Percentiles rank a stretch among this genome's conserved stretches.
These are phyloP conservation scores for Semotilus atromaculatus DNA, from an alignment of 2,797 vertebrate species.

Conservation along the genomic window DNA sequence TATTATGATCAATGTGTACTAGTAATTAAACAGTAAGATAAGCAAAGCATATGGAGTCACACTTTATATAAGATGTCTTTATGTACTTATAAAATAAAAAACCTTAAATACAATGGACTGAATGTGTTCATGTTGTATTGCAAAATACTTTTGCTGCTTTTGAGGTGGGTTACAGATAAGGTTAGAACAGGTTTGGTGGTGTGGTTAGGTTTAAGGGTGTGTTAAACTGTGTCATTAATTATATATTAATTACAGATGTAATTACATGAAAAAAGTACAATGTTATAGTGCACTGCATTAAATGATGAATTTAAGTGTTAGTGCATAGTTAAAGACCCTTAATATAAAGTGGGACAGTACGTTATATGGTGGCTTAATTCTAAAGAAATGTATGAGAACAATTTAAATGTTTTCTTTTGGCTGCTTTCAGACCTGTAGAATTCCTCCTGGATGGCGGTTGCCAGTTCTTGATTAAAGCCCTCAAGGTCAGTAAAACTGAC, in stretches of 20 bases:
- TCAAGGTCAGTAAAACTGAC: conserved; percentile 94
- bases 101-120: neutral
- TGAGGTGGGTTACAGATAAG: no score
- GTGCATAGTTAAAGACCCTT: neutral
- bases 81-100: no score
- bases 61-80: no score
- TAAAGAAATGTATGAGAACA: neutral
- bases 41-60: neutral
- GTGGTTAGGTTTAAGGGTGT: neutral
- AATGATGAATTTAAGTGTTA: neutral
- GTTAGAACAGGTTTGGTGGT: neutral
- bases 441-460: conserved; percentile 96
- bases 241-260: neutral
- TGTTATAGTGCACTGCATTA: neutral
- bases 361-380: neutral
- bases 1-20: neutral
- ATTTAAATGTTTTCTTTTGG: neutral
- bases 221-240: neutral
- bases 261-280: neutral
- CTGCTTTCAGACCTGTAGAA: conserved; percentile 86
- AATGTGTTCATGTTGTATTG: neutral
- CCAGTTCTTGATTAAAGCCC: conserved; percentile 96
- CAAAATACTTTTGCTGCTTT: no score
- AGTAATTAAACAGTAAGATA: neutral
- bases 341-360: neutral